Evolutionary conservation across 2,113 vertebrate species (phyloP), one percentile per base, ranked within the genome.

Genomic region (Anarrhichthys ocellatus): DNA sequence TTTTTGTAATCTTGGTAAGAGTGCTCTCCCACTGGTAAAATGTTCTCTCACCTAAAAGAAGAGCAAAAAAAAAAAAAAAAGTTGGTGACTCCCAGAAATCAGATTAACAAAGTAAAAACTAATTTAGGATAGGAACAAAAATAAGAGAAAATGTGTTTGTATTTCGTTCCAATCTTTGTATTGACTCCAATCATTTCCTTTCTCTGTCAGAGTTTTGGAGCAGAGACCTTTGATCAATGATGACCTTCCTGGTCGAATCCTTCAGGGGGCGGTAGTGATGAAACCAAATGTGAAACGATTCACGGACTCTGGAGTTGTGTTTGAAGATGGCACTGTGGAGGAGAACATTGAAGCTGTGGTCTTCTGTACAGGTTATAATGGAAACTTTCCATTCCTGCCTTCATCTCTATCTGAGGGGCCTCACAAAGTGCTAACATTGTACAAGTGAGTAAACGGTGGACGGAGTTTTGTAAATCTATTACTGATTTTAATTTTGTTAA

Each of bases 331-430:
- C n/a, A 95, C 95, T 4, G 88, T 50, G 50, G 98, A 98, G 88
- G 93, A 97, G 36, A 91, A 97, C 10, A 90, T 98, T 0, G 96
- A 98, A 15, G 91, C 66, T 0, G 94, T 98, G 29, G 82, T 99
- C 59, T 98, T 99, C 48, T 97, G 98, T 74, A 99, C 98, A 0
- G 98, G 98, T 75, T 99, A 98, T 80, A 92, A 40, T 17, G 92
- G 90, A 85, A 87, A 46, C 9, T 98, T 97, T 84, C 94, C 96
- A 0, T 99, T 98, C 78, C 95, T 99, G 0, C 94, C 96, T 15
- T 63, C 89, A 10, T 91, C 48, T 0, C 66, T 97, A 24, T 87
- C 76, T 61, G 88, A 90, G 20, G 95, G 96, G 56, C 91, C 94
- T 27, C 78, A 92, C 1, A 93, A 95, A 83, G 93, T 96, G 83